These are phyloP conservation scores for Petrolisthes manimaculis DNA, from an alignment of 2,888 invertebrate species.

Conservation along the genomic window DNA sequence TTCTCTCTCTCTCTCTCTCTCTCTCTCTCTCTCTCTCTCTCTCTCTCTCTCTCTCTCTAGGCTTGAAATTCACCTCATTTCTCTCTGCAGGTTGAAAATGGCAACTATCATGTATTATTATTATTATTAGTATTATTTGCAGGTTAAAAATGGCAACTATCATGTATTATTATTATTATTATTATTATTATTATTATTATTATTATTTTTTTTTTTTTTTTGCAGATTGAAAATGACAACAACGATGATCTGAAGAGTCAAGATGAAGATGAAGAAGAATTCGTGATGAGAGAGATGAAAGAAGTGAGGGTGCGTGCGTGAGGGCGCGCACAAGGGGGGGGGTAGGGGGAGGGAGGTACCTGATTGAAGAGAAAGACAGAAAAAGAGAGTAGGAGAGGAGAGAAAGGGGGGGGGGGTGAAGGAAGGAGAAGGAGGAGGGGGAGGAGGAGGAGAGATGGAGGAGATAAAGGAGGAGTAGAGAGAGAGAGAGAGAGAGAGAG, in stretches of 20 bases:
- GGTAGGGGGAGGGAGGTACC: neutral
- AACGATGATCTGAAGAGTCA: neutral
- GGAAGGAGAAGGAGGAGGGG: neutral
- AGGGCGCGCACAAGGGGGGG: neutral
- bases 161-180: no score
- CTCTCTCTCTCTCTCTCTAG: neutral
- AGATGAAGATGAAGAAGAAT: neutral
- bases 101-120: no score
- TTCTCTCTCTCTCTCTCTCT: neutral
- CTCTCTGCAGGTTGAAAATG: no score
- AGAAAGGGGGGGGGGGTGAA: neutral
- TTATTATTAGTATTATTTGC: no score
- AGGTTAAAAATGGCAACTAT: no score
- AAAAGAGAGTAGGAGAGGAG: neutral
- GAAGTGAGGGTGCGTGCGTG: neutral
- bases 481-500: constrained; percentile 21
- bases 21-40: constrained; percentile 15
- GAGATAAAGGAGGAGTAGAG: neutral
- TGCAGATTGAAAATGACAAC: neutral
- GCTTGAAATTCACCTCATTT: neutral
- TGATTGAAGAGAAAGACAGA: neutral
- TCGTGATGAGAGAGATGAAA: neutral
- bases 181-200: no score
- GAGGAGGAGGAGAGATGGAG: neutral
- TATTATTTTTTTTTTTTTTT: neutral